phyloP scores from a whole-genome alignment of 1,140 invertebrate species.

The Drosophila repleta region DNA sequence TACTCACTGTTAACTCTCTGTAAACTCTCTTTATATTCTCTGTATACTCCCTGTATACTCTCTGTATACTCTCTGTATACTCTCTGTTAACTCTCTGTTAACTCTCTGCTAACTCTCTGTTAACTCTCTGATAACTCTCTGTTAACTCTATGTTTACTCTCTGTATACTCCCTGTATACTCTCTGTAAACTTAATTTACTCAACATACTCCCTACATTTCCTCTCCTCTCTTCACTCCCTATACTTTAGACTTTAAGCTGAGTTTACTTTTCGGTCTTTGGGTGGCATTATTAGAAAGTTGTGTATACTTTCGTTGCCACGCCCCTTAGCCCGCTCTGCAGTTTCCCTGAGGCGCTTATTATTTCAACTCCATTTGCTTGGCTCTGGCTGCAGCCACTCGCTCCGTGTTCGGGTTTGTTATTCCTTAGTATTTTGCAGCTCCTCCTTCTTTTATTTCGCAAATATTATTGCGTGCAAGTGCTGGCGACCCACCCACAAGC shows the following conservation, averaged over 20 bases:
- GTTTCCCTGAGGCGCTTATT: constrained; percentile 19
- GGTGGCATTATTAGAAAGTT: neutral
- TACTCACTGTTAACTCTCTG: too few relatives aligned
- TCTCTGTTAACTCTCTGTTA: too few relatives aligned
- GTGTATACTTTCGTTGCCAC: neutral
- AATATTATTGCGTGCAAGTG: constrained; percentile 49
- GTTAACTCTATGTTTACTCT: neutral
- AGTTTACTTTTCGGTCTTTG: constrained; percentile 3
- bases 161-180: too few relatives aligned
- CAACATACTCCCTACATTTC: too few relatives aligned
- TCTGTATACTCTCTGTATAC: neutral
- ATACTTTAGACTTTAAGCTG: neutral
- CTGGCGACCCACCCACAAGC: neutral
- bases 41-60: too few relatives aligned
- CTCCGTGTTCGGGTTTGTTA: neutral
- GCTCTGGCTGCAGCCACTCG: neutral
- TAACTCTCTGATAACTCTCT: too few relatives aligned
- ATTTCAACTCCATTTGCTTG: constrained; percentile 19
- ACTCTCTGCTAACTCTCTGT: too few relatives aligned
- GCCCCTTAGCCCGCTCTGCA: constrained; percentile 11
- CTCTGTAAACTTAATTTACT: too few relatives aligned
- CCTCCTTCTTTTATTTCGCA: constrained; percentile 17
- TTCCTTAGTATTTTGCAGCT: constrained; percentile 9
- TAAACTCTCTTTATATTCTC: too few relatives aligned
- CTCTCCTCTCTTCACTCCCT: neutral